These are phyloP conservation scores for Amphiprion percula DNA, from an alignment of 2,113 vertebrate genomes.

Conservation along the genomic window DNA sequence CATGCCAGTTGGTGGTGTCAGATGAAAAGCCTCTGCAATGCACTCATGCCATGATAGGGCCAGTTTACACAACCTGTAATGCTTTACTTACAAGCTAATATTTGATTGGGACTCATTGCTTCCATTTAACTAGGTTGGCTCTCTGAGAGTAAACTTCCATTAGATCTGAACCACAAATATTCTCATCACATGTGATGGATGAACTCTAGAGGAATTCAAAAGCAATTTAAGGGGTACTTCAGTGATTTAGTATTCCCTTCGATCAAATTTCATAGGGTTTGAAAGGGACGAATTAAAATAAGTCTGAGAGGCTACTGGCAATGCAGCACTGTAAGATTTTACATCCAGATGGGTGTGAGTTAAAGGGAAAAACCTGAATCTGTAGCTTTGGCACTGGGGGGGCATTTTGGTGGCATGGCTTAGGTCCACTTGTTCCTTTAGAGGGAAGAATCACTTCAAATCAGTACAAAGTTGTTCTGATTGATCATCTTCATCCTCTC, in stretches of 20 bases:
- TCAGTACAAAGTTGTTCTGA: too few species aligned
- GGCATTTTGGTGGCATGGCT: too few species aligned
- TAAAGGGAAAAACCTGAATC: too few species aligned
- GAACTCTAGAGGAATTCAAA: neutral
- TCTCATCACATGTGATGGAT: neutral
- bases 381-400: too few species aligned
- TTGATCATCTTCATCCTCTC: too few species aligned
- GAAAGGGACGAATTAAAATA: neutral
- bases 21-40: slow-evolving; percentile 3
- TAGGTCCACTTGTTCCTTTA: too few species aligned
- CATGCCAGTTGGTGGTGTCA: neutral
- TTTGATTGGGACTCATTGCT: neutral
- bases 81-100: neutral
- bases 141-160: neutral
- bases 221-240: neutral
- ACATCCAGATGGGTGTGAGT: too few species aligned
- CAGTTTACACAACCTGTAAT: neutral
- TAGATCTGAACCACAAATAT: too few species aligned
- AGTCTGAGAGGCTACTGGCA: neutral
- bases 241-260: neutral
- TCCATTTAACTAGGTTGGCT: neutral
- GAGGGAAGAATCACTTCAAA: too few species aligned
- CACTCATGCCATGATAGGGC: neutral
- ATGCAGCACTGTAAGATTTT: too few species aligned
- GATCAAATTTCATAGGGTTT: neutral